These are phyloP conservation scores for Taenaris catops DNA, from an alignment of 2,888 invertebrate species.

Conservation along the genomic window DNA sequence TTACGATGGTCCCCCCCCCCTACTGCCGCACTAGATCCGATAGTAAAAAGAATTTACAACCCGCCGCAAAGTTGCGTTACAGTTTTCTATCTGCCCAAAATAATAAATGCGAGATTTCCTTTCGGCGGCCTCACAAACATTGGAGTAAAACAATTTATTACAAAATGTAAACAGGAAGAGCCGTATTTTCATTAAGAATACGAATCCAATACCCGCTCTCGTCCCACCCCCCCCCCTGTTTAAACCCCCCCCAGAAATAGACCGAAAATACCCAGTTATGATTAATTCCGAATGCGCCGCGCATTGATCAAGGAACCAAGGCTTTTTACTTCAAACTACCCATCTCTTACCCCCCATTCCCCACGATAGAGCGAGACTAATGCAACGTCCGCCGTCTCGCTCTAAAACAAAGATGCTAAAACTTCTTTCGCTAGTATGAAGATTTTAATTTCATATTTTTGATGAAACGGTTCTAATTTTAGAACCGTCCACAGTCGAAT, in stretches of 20 bases:
- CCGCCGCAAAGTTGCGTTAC: conserved; percentile 3
- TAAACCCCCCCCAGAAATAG: conserved; percentile 51
- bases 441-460: conserved; percentile 81
- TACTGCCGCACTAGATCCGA: conserved; percentile 23
- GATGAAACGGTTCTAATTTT: conserved; percentile 79
- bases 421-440: conserved; percentile 80
- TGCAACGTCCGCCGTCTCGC: conserved; percentile 69
- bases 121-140: conserved; percentile 29
- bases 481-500: conserved; percentile 26
- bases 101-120: conserved; percentile 27
- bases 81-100: conserved; percentile 21
- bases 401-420: conserved; percentile 81
- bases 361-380: conserved; percentile 66
- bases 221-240: no score
- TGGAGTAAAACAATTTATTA: conserved; percentile 77
- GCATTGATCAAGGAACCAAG: conserved; percentile 77
- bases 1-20: conserved; percentile 17
- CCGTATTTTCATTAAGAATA: conserved; percentile 79
- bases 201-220: conserved; percentile 69
- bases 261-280: conserved; percentile 80
- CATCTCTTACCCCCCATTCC: conserved; percentile 52
- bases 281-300: conserved; percentile 78
- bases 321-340: conserved; percentile 79
- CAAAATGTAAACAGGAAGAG: conserved; percentile 79
- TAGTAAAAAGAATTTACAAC: conserved; percentile 21